Evolutionary conservation across 2,888 invertebrate genomes (phyloP).

Genomic region (Clitarchus hookeri): DNA sequence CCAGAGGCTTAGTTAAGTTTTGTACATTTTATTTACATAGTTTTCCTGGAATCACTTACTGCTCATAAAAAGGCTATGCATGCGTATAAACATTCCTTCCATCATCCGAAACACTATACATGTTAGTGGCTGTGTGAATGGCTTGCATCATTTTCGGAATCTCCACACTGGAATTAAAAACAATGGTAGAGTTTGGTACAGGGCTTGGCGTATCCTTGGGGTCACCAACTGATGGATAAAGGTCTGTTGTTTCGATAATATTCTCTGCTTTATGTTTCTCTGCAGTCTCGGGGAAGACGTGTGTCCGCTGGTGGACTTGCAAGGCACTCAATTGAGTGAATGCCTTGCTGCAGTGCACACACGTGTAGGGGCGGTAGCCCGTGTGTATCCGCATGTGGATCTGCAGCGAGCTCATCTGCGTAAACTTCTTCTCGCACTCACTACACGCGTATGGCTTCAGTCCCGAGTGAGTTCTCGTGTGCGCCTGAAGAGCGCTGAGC

Average conservation of each 20-base stretch:
- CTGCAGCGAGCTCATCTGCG: constrained; percentile 23
- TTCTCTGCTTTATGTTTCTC: background rate
- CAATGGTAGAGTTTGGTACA: background rate
- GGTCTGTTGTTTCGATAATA: background rate
- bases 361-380: constrained; percentile 15
- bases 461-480: background rate
- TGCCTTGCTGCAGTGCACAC: constrained; percentile 11
- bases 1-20: too few species aligned
- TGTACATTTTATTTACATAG: too few species aligned
- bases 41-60: too few species aligned
- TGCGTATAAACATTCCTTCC: background rate
- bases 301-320: constrained; percentile 15
- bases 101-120: background rate
- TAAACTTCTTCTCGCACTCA: constrained; percentile 19
- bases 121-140: background rate
- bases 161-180: background rate
- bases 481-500: constrained; percentile 19
- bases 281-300: background rate
- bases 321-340: constrained; percentile 23
- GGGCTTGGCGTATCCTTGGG: background rate
- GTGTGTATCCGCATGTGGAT: constrained; percentile 19
- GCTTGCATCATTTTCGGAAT: too few species aligned
- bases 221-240: background rate
- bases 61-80: background rate
- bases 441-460: constrained; percentile 17